These are phyloP conservation scores for Barbus barbus DNA, from an alignment of 2,113 vertebrate species.

Conservation along the genomic window DNA sequence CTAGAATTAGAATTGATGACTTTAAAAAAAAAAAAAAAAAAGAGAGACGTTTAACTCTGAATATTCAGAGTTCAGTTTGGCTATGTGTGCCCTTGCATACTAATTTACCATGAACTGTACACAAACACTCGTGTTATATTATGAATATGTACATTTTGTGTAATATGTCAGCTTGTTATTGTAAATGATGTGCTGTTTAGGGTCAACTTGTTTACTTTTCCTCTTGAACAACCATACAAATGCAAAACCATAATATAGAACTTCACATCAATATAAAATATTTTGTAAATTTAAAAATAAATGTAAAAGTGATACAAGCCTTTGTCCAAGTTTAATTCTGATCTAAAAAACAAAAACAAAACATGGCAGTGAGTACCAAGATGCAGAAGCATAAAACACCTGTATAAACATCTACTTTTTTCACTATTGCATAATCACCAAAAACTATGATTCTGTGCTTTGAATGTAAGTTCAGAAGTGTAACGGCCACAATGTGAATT, in stretches of 20 bases:
- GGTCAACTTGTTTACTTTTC: neutral
- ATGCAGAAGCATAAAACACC: neutral
- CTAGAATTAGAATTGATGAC: too few species aligned
- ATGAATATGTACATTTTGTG: conserved; percentile 25
- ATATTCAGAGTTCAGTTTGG: too few species aligned
- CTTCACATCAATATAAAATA: neutral
- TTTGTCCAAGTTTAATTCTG: neutral
- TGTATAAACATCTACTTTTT: neutral
- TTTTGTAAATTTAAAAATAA: neutral
- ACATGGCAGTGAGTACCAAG: neutral
- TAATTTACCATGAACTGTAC: neutral
- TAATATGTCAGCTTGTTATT: neutral
- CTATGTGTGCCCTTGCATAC: neutral
- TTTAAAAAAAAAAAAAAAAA: too few species aligned
- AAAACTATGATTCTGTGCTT: neutral
- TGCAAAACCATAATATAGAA: neutral
- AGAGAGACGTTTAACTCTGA: too few species aligned
- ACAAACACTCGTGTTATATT: neutral
- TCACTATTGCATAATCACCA: neutral
- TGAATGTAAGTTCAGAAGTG: neutral
- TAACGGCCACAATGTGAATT: neutral
- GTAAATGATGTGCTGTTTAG: neutral
- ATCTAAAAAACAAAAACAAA: neutral
- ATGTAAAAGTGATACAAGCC: neutral
- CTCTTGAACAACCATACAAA: neutral